Evolutionary conservation across 2,888 invertebrate genomes (phyloP).

Genomic region (Aspidiotus destructor): DNA sequence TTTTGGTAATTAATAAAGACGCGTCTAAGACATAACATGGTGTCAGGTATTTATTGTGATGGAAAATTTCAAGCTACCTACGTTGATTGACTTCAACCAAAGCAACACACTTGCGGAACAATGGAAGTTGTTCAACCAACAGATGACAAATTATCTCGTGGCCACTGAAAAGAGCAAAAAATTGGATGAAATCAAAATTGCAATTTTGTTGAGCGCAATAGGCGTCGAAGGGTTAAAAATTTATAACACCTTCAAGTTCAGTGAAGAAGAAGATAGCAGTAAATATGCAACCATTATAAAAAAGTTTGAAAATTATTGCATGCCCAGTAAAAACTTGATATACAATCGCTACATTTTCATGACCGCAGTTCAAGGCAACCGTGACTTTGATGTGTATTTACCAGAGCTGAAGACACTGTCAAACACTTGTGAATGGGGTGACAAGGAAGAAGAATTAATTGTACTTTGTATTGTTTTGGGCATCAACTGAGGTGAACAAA

Average conservation of each 20-base stretch:
- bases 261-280: not conserved
- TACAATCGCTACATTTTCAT: not conserved
- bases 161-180: not conserved
- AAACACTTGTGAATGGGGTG: not conserved
- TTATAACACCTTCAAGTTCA: conserved; percentile 1
- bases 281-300: not conserved
- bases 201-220: not conserved
- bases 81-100: not conserved
- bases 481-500: not conserved
- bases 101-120: not conserved
- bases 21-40: not conserved
- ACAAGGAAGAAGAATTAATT: not conserved
- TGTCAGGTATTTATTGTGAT: not conserved
- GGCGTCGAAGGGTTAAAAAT: not conserved
- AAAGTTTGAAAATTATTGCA: not conserved
- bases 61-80: not conserved
- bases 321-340: not conserved
- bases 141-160: not conserved
- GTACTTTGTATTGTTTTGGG: not conserved
- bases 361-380: not conserved
- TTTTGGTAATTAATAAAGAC: too few relatives aligned
- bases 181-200: not conserved
- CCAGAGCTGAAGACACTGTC: not conserved
- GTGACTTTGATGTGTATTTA: not conserved
- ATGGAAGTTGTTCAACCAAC: not conserved